Base-by-base conservation (phyloP, 2,113 vertebrate species). In the Eulemur macaco region DNA sequence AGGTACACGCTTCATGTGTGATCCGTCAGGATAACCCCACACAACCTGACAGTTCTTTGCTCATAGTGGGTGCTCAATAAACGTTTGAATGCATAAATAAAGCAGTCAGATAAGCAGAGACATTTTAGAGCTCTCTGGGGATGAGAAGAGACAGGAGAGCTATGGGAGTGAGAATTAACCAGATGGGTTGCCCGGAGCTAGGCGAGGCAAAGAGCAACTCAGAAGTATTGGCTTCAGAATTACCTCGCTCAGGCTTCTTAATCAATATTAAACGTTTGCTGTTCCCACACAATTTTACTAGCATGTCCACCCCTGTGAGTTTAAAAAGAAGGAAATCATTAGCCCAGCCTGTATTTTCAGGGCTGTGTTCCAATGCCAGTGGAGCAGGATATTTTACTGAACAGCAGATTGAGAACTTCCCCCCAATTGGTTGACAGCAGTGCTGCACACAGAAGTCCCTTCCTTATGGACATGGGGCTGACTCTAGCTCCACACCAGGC, bases 321-420 rank as follows among this genome's bases (percentile, higher is more conserved):
- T 95, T 68, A 52, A 77, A 50, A 81, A 93, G 81, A 92, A 84
- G 29, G 56, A 94, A 71, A 82, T 54, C n/a, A 83, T 94, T 27
- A 86, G 47, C 52, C 18, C 14, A 74, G 18, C 21, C 42, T 83
- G 3, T 81, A 60, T 90, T 78, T 66, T 86, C 47, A 82, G 69
- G 78, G 31, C 25, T 84, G 8, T 74, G n/a, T 42, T 74, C 86
- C 25, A 52, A 42, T 66, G 29, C 45, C 39, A n/a, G 11, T n/a
- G 15, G 23, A 94, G 18, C 68, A 34, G 60, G 27, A 9, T 69
- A 58, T 56, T 85, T 96, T 80, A 64, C 64, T 66, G 39, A 78
- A 31, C 5, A 86, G 71, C 71, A 58, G 21, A 13, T 29, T 13
- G n/a, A 68, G n/a, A 73, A 83, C 11, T 60, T 60, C 69, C 20